Percentiles rank a stretch among this genome's conserved stretches.
Evolutionary conservation across 2,797 vertebrate genomes (phyloP).

Genomic region (Columba guinea): DNA sequence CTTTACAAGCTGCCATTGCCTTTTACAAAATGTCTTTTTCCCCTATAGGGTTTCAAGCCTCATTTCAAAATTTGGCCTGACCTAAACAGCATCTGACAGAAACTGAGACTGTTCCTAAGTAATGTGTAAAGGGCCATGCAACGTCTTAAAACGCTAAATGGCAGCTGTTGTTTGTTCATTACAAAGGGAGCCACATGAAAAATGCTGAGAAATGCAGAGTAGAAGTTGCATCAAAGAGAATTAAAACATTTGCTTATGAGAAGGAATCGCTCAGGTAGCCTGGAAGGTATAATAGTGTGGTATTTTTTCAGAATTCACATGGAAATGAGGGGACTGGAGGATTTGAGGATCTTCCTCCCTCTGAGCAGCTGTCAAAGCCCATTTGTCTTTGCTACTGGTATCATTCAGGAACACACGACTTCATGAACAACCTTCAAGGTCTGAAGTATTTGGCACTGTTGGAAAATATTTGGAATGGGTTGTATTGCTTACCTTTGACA

Average conservation of each 20-base stretch:
- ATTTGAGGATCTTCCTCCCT: not conserved
- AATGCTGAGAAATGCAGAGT: not conserved
- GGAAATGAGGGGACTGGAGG: not conserved
- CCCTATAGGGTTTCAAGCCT: not conserved
- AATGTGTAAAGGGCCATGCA: not conserved
- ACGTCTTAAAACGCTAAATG: not conserved
- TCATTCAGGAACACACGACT: not conserved
- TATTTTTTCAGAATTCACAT: not conserved
- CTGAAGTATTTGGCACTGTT: not conserved
- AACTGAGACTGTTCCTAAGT: not conserved
- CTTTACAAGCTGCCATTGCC: not conserved
- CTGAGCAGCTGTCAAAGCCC: not conserved
- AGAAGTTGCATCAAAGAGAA: fast-evolving
- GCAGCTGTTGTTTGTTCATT: not conserved
- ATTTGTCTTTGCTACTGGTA: not conserved
- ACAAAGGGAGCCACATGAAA: not conserved
- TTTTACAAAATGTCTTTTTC: not conserved
- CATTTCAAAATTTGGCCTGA: not conserved
- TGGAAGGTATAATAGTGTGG: not conserved
- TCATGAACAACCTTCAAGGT: not conserved
- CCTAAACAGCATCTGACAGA: not conserved
- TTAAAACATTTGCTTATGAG: not conserved
- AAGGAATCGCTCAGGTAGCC: not conserved
- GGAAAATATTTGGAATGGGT: not conserved
- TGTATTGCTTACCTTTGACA: not conserved